These are phyloP conservation scores for Argynnis bischoffii DNA, from an alignment of 2,888 invertebrate genomes.

Conservation along the genomic window DNA sequence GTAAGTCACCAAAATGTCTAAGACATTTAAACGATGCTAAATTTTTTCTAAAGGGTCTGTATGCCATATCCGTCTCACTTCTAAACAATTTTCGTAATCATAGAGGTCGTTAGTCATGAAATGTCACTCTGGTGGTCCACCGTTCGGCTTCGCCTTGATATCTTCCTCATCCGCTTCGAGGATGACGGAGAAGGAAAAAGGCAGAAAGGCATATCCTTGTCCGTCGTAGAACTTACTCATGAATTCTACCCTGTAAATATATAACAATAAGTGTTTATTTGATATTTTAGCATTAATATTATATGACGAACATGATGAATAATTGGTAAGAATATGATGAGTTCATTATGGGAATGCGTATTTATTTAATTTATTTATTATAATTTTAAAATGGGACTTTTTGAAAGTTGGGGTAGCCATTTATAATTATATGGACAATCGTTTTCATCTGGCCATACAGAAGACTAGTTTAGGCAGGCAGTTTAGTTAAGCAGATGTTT, in stretches of 20 bases:
- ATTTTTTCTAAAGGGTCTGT: slow-evolving; percentile 27
- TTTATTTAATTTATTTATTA: too few relatives aligned
- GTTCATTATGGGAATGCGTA: too few relatives aligned
- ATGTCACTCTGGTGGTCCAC: slow-evolving; percentile 62
- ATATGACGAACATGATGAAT: not conserved
- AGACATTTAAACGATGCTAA: slow-evolving; percentile 8
- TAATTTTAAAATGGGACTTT: too few relatives aligned
- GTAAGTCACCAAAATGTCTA: not conserved
- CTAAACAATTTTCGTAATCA: slow-evolving; percentile 29
- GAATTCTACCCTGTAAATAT: slow-evolving; percentile 93
- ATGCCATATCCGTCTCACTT: slow-evolving; percentile 39
- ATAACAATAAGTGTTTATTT: not conserved
- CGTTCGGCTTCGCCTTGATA: slow-evolving; percentile 55
- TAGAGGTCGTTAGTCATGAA: slow-evolving; percentile 23
- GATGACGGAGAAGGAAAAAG: slow-evolving; percentile 87
- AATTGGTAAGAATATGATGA: too few relatives aligned
- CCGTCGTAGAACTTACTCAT: slow-evolving; percentile 96
- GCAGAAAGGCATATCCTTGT: slow-evolving; percentile 87
- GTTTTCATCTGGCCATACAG: too few relatives aligned
- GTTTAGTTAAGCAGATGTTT: too few relatives aligned
- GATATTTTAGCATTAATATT: not conserved
- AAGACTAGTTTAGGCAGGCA: too few relatives aligned
- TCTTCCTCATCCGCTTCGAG: slow-evolving; percentile 77
- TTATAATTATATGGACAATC: too few relatives aligned
- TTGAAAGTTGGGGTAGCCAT: too few relatives aligned